Evolutionary conservation across 2,797 vertebrate genomes (phyloP).

Genomic region (Lepidocolaptes lacrymiger): DNA sequence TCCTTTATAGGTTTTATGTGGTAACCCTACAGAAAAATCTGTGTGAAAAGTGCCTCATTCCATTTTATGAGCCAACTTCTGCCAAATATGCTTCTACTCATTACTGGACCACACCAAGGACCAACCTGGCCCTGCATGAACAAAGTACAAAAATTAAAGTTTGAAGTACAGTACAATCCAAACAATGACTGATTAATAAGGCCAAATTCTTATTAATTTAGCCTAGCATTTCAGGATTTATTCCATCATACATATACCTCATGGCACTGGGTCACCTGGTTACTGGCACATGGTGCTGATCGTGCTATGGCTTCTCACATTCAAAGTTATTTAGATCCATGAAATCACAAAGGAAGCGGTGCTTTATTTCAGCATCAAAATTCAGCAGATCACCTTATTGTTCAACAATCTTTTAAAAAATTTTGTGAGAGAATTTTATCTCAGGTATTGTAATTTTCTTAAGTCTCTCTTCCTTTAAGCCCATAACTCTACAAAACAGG

Average conservation of each 20-base stretch:
- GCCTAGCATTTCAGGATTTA: background rate
- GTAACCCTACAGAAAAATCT: background rate
- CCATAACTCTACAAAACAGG: fast-evolving
- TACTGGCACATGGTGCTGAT: background rate
- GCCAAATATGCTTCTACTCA: background rate
- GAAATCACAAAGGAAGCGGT: background rate
- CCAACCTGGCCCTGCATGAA: background rate
- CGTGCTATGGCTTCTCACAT: background rate
- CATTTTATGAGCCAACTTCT: background rate
- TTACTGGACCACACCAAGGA: background rate
- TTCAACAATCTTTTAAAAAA: background rate
- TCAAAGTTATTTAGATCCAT: background rate
- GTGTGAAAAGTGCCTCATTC: background rate
- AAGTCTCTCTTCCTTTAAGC: background rate
- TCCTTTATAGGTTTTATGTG: fast-evolving
- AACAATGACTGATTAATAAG: background rate
- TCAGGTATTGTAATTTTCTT: background rate
- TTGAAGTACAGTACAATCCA: fast-evolving
- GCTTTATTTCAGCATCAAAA: background rate
- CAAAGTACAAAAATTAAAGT: background rate
- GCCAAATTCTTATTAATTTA: background rate
- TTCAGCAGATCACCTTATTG: background rate
- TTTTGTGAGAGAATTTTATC: background rate
- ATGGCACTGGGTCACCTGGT: background rate
- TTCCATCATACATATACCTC: background rate